These are phyloP conservation scores for Micrastur ruficollis DNA, from an alignment of 2,797 vertebrate species.

Conservation along the genomic window DNA sequence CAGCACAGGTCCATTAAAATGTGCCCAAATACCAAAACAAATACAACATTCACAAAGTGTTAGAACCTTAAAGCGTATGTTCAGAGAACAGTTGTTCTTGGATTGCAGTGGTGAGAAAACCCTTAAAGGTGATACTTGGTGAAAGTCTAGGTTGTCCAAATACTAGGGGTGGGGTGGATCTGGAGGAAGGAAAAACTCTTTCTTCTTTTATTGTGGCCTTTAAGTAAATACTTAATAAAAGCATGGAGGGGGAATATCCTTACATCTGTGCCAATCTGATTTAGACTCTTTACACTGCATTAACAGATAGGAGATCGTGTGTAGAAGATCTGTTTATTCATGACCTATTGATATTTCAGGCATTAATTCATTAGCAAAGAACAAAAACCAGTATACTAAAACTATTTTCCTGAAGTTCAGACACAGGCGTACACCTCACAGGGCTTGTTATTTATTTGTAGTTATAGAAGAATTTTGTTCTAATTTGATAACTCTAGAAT, in stretches of 20 bases:
- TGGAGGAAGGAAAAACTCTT: background rate
- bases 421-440: background rate
- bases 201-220: background rate
- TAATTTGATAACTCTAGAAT: background rate
- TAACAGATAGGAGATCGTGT: background rate
- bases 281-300: background rate
- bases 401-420: background rate
- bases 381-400: background rate
- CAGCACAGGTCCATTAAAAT: background rate
- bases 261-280: background rate
- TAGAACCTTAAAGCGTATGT: background rate
- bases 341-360: background rate
- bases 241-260: background rate
- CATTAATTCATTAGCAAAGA: background rate
- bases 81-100: background rate
- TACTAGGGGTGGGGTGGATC: no score
- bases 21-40: background rate
- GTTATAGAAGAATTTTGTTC: background rate
- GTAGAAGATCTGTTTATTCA: background rate
- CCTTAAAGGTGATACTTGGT: background rate
- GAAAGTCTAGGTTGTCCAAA: background rate
- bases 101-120: background rate
- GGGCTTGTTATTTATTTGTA: background rate
- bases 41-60: background rate
- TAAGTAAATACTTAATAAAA: background rate